Conservation (phyloP, 2,797 vertebrate species). For the Borostomias antarcticus region DNA sequence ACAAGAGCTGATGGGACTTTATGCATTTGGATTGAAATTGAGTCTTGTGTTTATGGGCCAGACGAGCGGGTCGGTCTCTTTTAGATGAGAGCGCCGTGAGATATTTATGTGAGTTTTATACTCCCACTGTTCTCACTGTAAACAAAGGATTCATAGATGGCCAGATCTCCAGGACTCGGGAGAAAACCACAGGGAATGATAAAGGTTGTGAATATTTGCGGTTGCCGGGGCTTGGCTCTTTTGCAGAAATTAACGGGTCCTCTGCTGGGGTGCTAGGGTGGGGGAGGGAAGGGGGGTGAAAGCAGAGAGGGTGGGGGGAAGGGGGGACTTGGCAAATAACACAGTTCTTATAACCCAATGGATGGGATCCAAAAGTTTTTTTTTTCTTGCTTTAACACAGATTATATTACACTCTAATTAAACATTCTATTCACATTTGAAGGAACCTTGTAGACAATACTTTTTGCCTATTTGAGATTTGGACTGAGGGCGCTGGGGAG, state of each 20-base stretch:
- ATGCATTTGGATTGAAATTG: slow-evolving; percentile 43
- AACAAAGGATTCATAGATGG: slow-evolving; percentile 74
- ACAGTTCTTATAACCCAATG: slow-evolving; percentile 76
- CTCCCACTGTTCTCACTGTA: slow-evolving; percentile 71
- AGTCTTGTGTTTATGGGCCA: slow-evolving; percentile 31
- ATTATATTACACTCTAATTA: slow-evolving; percentile 88
- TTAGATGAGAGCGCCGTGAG: slow-evolving; percentile 58
- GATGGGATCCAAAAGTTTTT: slow-evolving; percentile 81
- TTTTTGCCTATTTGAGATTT: slow-evolving; percentile 79
- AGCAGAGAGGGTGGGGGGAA: slow-evolving; percentile 27
- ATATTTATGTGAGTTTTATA: slow-evolving; percentile 77
- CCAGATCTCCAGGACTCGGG: slow-evolving; percentile 68
- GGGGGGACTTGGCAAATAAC: slow-evolving; percentile 69
- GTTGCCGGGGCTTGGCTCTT: slow-evolving; percentile 72
- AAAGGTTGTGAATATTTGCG: slow-evolving; percentile 82
- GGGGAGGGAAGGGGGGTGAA: slow-evolving; percentile 19
- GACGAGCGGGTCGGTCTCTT: background rate
- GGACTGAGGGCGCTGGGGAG: slow-evolving; percentile 73
- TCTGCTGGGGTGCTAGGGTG: slow-evolving; percentile 62
- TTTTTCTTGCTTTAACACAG: slow-evolving; percentile 84
- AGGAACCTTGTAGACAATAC: slow-evolving; percentile 77
- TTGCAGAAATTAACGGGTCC: slow-evolving; percentile 71
- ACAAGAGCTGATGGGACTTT: too few species aligned
- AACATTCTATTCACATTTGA: slow-evolving; percentile 78
- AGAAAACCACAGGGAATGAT: slow-evolving; percentile 76